phyloP scores from a whole-genome alignment of 2,113 vertebrate genomes.

The Leucosticte australis region DNA sequence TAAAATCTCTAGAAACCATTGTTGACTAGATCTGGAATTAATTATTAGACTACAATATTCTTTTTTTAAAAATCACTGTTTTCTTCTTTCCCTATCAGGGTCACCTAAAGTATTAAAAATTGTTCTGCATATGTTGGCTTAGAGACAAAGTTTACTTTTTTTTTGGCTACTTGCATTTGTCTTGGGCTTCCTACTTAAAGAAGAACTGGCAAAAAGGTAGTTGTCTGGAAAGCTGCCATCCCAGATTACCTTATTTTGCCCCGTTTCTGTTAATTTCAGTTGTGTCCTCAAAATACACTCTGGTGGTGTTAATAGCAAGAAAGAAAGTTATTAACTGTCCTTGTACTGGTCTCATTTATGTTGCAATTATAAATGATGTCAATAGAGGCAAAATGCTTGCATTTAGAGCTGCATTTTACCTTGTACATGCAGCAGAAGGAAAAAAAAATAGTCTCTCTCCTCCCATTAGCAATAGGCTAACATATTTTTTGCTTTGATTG shows the following conservation, averaged over 20 bases:
- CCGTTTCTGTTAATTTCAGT: neutral
- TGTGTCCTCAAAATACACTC: neutral
- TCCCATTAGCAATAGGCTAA: neutral
- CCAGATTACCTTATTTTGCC: neutral
- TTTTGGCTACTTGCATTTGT: neutral
- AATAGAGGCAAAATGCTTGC: neutral
- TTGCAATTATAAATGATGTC: neutral
- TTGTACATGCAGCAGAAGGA: neutral
- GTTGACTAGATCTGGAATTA: neutral
- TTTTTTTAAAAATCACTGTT: neutral
- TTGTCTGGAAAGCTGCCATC: neutral
- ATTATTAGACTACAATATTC: neutral
- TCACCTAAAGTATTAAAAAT: neutral
- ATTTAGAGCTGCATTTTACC: neutral
- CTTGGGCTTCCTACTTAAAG: neutral
- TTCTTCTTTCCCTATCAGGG: neutral
- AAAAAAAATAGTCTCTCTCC: neutral
- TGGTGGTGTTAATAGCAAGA: neutral
- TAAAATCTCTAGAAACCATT: neutral
- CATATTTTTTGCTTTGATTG: neutral
- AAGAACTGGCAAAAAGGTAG: neutral
- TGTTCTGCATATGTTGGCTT: neutral
- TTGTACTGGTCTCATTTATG: neutral
- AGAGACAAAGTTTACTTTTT: neutral
- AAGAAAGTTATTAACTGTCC: neutral